Conservation (phyloP, 2,888 invertebrate species). For the Tolmerus cingulatus region DNA sequence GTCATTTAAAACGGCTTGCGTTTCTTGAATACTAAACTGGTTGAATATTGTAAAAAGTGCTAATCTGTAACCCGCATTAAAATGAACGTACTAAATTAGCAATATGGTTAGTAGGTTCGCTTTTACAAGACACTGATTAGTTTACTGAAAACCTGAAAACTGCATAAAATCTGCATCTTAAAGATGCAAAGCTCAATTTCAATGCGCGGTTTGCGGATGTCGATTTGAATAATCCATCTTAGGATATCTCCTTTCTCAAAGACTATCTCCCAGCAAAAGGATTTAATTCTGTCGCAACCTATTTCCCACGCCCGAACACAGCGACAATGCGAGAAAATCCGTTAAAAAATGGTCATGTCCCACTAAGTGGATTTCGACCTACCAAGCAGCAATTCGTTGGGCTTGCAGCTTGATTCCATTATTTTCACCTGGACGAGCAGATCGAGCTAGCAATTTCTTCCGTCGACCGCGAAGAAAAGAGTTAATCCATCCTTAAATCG, state of each 20-base stretch:
- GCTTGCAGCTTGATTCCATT: neutral
- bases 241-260: neutral
- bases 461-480: neutral
- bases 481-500: neutral
- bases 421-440: neutral
- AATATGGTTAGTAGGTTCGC: too few relatives aligned
- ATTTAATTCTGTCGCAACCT: neutral
- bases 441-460: neutral
- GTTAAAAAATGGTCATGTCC: neutral
- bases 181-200: neutral
- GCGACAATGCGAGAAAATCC: neutral
- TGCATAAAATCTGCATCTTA: neutral
- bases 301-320: neutral
- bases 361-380: neutral
- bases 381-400: neutral
- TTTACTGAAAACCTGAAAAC: neutral
- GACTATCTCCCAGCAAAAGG: neutral
- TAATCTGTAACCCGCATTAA: too few relatives aligned
- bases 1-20: too few relatives aligned
- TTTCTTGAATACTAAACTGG: too few relatives aligned
- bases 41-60: too few relatives aligned
- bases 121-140: neutral
- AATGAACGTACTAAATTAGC: too few relatives aligned
- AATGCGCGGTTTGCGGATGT: neutral
- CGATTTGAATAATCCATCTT: neutral